phyloP scores from a whole-genome alignment of 2,888 invertebrate genomes.

The Gisinianus flammeolus region DNA sequence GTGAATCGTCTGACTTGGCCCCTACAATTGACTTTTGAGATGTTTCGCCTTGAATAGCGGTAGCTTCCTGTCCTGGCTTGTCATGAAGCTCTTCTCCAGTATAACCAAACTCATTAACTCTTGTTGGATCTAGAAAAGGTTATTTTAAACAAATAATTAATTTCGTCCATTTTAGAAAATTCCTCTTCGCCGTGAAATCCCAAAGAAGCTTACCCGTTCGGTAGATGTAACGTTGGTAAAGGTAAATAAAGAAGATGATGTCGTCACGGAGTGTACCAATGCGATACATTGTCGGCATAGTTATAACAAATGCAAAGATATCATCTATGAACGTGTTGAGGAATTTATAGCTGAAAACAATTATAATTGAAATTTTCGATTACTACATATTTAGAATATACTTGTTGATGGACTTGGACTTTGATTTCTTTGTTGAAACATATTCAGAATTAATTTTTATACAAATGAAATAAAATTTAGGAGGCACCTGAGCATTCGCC shows the following conservation, averaged over 20 bases:
- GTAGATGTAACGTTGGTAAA: conserved; percentile 99
- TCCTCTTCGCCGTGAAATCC: too few species aligned
- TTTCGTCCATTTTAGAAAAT: too few species aligned
- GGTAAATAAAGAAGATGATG: conserved; percentile 97
- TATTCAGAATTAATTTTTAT: too few species aligned
- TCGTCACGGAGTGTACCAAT: conserved; percentile 70
- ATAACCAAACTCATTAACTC: conserved; percentile 98
- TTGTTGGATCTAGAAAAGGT: conserved; percentile 86
- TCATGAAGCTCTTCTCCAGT: conserved; percentile 65
- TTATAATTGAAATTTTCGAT: too few species aligned
- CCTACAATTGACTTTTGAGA: neutral
- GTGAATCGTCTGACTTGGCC: neutral
- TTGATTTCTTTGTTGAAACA: too few species aligned
- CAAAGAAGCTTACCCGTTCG: too few species aligned
- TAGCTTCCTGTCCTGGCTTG: neutral
- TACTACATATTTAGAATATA: too few species aligned
- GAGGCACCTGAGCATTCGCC: too few species aligned
- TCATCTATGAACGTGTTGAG: conserved; percentile 99
- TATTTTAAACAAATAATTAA: too few species aligned
- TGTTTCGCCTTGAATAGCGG: neutral
- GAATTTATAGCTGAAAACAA: conserved; percentile 99
- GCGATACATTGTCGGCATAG: conserved; percentile 99
- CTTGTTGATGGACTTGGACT: too few species aligned
- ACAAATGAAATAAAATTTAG: too few species aligned
- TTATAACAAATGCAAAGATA: conserved; percentile 99